phyloP scores from a whole-genome alignment of 1,140 invertebrate genomes.

The Trachymyrmex cornetzi region DNA sequence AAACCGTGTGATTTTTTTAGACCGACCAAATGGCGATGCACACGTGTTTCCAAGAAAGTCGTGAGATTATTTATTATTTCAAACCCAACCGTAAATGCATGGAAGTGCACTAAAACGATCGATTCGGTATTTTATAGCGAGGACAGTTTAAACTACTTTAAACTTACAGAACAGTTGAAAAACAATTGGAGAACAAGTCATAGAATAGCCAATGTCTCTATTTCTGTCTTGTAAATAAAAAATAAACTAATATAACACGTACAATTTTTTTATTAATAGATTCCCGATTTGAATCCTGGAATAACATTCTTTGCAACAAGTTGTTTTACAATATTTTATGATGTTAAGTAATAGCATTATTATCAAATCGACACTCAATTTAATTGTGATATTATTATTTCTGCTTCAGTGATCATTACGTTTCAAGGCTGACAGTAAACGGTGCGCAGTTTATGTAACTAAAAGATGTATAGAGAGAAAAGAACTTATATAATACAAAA shows the following conservation, averaged over 20 bases:
- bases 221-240: neutral
- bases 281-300: no score
- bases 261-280: neutral
- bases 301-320: no score
- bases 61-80: slow-evolving; percentile 55
- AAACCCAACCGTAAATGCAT: slow-evolving; percentile 4
- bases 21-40: neutral
- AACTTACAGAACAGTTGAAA: slow-evolving; percentile 26
- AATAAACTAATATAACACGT: neutral
- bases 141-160: neutral
- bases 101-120: slow-evolving; percentile 1
- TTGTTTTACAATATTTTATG: no score
- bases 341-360: no score
- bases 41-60: neutral
- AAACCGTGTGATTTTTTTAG: slow-evolving; percentile 24
- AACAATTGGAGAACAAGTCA: neutral
- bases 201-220: neutral
- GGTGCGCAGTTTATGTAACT: no score
- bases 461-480: no score
- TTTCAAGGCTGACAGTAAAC: no score
- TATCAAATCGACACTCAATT: no score
- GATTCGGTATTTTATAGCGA: slow-evolving; percentile 18
- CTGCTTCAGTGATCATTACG: no score
- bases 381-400: no score
- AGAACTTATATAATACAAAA: no score